Base-by-base conservation (phyloP, 2,888 invertebrate species). In the Carabus problematicus region DNA sequence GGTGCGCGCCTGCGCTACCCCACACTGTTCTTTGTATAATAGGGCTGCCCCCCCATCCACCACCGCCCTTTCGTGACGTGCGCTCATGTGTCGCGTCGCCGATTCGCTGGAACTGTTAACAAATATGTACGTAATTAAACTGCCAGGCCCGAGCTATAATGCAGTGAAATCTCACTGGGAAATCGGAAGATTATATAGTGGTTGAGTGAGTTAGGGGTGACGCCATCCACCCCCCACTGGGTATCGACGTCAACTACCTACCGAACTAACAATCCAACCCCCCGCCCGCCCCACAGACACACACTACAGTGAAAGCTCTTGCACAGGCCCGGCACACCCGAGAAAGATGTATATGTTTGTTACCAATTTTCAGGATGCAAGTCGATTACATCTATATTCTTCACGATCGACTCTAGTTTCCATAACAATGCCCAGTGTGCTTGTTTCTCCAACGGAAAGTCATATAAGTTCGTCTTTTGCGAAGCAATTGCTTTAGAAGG, bases 121-220 rank as follows among this genome's bases (percentile, higher is more conserved):
- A 69, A 69, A 69, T 69, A 69, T 69, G 69, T 69, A 61, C 62
- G 69, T 69, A 69, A 69, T 69, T 69, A 69, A 69, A 69, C 69
- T 62, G 69, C 62, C 69, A 61, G 69, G n/a, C 62, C 56, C 62
- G 69, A 62, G 69, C 61, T 69, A 69, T 69, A 69, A 69, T 69
- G 61, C 61, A 69, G 56, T 45, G 69, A 69, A 69, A 69, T 69
- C 69, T 61, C 69, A 55, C 62, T 55, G 69, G 39, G 55, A 69
- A 69, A 69, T 69, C 69, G 69, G 62, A 69, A 69, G 69, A 69
- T 69, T 69, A 69, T 69, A 69, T 69, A 69, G 62, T 69, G 69
- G 69, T 67, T 67, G 67, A 67, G 43, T 67, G 60, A 67, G 62
- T 62, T 69, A 69, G 61, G 61, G 29, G 45, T 14, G 14, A 16